Evolutionary conservation across 2,113 vertebrate genomes (phyloP).

Genomic region (Sula dactylatra): DNA sequence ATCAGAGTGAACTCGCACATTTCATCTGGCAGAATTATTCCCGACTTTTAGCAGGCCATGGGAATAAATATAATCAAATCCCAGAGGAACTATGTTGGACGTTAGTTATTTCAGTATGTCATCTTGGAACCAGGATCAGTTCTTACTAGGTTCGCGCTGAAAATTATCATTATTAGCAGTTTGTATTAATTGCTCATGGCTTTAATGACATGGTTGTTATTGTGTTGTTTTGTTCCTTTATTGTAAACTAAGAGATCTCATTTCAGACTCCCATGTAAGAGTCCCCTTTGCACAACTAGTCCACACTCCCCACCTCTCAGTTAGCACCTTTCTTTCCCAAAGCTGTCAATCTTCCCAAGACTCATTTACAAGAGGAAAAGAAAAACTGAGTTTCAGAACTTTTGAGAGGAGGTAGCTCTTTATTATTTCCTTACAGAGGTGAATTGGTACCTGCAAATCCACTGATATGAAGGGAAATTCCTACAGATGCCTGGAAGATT

Average conservation of each 20-base stretch:
- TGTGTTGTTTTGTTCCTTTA: not conserved
- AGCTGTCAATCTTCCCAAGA: not conserved
- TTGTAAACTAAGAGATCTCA: not conserved
- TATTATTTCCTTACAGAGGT: not conserved
- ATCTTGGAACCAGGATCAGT: not conserved
- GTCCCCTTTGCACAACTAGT: not conserved
- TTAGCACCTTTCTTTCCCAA: not conserved
- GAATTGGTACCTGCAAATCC: not conserved
- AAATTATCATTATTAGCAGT: not conserved
- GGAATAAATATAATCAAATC: not conserved
- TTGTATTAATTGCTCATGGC: not conserved
- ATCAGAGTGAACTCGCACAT: not conserved
- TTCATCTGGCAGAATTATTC: not conserved
- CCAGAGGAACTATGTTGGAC: not conserved
- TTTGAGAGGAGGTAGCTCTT: not conserved
- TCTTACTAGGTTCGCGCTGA: not conserved
- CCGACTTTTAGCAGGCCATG: not conserved
- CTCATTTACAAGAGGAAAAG: not conserved
- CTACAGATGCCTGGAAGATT: not conserved
- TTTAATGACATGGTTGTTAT: not conserved
- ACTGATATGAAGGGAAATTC: not conserved
- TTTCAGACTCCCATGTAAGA: not conserved
- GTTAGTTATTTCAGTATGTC: not conserved
- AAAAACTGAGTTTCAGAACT: not conserved
- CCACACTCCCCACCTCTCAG: not conserved